Evolutionary conservation across 1,140 invertebrate species (phyloP).

Genomic region (Schlechtendalia chinensis): DNA sequence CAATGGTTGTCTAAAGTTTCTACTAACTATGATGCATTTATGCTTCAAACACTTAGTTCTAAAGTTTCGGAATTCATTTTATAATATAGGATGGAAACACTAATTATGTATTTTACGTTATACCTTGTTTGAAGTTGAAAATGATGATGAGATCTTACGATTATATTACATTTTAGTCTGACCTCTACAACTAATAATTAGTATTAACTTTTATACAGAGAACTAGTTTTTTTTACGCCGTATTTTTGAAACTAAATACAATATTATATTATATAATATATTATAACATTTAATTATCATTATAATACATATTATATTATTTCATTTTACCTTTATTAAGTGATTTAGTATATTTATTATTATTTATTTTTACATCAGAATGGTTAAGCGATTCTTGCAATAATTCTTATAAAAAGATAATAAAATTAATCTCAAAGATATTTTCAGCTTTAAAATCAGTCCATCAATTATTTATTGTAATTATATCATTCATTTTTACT

Average conservation of each 20-base stretch:
- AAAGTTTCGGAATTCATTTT: constrained; percentile 8
- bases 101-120: not conserved
- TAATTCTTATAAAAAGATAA: too few relatives aligned
- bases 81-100: not conserved
- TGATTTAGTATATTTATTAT: not conserved
- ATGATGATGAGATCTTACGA: not conserved
- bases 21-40: not conserved
- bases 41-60: not conserved
- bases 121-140: not conserved
- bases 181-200: not conserved
- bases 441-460: too few relatives aligned
- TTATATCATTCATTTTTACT: too few relatives aligned
- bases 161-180: not conserved
- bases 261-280: too few relatives aligned
- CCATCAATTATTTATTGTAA: too few relatives aligned
- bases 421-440: too few relatives aligned
- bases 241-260: not conserved
- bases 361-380: not conserved
- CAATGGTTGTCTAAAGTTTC: constrained; percentile 1
- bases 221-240: not conserved
- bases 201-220: not conserved
- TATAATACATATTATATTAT: not conserved
- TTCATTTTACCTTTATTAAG: not conserved
- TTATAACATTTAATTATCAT: too few relatives aligned
- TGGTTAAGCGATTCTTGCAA: not conserved